Evolutionary conservation across 35 echinoderm and acorn worm genomes (phyloP), one percentile per base, ranked within the genome.

Genomic region (Holothuria glaberrima): DNA sequence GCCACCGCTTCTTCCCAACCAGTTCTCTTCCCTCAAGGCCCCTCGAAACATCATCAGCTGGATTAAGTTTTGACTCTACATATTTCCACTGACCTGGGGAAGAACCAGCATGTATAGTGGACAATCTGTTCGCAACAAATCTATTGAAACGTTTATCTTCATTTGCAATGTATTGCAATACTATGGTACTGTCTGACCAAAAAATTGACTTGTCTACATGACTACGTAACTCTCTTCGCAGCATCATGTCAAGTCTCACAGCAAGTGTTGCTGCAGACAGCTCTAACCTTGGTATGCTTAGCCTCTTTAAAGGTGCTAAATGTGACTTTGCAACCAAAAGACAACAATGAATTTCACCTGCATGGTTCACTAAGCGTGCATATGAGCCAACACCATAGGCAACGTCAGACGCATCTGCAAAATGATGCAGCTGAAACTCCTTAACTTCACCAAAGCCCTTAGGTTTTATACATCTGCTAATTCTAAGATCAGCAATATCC

Each of bases 131-230:
- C 0, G 87, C 92, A 18, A 90, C 87, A 86, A 90, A 94, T 20
- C 75, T 94, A 9, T 64, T 41, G 30, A 90, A 94, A 13, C 87
- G 7, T 31, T 58, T 80, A 24, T 57, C 38, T 19, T 83, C 75
- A 74, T 68, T 90, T 46, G 27, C 22, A 0, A 94, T 82, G 36
- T 94, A 94, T 35, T 80, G 75, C 7, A 94, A 66, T 5, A 94
- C 89, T 54, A 71, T 86, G 24, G 91, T 91, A 48, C 89, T 91
- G 58, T 94, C 93, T n/a, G 87, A 84, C 87, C 87, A 94, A 71
- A 84, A 94, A 18, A 36, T 16, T 32, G 86, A 93, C 5, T 45
- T 50, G 12, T 54, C 28, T 63, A 50, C 12, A 9, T 24, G 28
- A 19, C 58, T 16, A 12, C 36, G 50, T 30, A 92, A 36, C 71